These are phyloP conservation scores for Ophion slaviceki DNA, from an alignment of 2,888 invertebrate genomes.

Conservation along the genomic window DNA sequence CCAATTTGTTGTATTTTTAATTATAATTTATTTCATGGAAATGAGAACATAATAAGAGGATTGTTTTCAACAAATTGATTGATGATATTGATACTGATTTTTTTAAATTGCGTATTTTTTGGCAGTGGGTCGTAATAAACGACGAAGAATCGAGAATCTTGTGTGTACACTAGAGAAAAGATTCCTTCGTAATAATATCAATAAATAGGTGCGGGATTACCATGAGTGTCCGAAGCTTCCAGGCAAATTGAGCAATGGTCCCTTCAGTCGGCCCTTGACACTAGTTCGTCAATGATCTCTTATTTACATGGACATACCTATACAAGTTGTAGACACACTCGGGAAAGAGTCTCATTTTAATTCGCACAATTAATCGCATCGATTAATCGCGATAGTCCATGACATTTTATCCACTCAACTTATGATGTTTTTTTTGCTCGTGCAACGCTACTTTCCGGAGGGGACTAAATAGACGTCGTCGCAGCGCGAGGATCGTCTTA, in stretches of 20 bases:
- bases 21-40: too few relatives aligned
- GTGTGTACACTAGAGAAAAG: neutral
- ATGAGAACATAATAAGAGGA: too few relatives aligned
- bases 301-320: neutral
- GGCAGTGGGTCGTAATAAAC: too few relatives aligned
- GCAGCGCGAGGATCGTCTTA: slow-evolving; percentile 2
- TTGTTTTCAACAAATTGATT: too few relatives aligned
- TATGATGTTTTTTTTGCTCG: neutral
- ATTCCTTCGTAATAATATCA: slow-evolving; percentile 8
- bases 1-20: too few relatives aligned
- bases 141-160: neutral
- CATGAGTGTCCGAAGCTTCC: neutral
- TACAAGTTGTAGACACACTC: neutral
- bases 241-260: neutral
- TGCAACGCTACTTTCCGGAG: slow-evolving; percentile 23
- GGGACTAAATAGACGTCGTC: slow-evolving; percentile 10
- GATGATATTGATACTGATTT: too few relatives aligned
- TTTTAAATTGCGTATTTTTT: too few relatives aligned
- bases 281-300: neutral
- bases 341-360: slow-evolving; percentile 9
- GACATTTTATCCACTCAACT: neutral
- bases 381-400: slow-evolving; percentile 10
- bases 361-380: slow-evolving; percentile 6
- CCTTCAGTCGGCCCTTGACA: neutral
- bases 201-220: slow-evolving; percentile 10